Percentiles rank a stretch among this genome's conserved stretches.
phyloP scores from a whole-genome alignment of 2,888 invertebrate genomes.

The Chorisops tibialis region DNA sequence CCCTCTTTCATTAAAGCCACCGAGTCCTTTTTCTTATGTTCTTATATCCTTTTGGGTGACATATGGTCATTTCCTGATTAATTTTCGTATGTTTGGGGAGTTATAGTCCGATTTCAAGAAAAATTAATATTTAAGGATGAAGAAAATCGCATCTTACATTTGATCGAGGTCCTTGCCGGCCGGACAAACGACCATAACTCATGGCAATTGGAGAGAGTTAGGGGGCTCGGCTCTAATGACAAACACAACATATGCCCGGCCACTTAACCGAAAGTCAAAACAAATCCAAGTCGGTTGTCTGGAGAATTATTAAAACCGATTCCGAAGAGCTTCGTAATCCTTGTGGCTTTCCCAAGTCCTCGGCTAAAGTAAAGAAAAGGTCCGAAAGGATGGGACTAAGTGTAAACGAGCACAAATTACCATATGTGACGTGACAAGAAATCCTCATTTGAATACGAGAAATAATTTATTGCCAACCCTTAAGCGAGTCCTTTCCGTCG shows the following conservation, averaged over 20 bases:
- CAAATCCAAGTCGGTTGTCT: constrained; percentile 21
- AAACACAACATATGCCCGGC: constrained; percentile 31
- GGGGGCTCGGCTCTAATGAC: constrained; percentile 22
- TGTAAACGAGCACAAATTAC: constrained; percentile 37
- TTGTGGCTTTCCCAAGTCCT: neutral
- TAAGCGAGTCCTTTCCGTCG: neutral
- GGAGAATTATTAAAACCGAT: constrained; percentile 15
- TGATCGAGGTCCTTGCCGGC: neutral
- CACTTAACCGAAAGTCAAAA: constrained; percentile 28
- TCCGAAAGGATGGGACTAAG: constrained; percentile 17
- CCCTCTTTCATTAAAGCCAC: constrained; percentile 7
- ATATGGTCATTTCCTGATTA: constrained; percentile 7
- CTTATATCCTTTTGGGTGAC: constrained; percentile 1
- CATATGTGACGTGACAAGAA: constrained; percentile 41
- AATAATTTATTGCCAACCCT: constrained; percentile 32
- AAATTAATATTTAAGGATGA: constrained; percentile 2
- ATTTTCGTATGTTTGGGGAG: neutral
- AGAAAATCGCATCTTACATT: neutral
- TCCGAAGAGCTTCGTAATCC: neutral
- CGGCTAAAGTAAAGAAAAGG: constrained; percentile 17
- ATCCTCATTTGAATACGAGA: constrained; percentile 38
- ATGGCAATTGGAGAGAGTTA: constrained; percentile 12
- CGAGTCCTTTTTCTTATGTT: neutral
- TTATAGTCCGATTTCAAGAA: too few relatives aligned
- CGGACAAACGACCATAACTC: constrained; percentile 28